phyloP scores from a whole-genome alignment of 2,113 vertebrate genomes.

The Naja naja region DNA sequence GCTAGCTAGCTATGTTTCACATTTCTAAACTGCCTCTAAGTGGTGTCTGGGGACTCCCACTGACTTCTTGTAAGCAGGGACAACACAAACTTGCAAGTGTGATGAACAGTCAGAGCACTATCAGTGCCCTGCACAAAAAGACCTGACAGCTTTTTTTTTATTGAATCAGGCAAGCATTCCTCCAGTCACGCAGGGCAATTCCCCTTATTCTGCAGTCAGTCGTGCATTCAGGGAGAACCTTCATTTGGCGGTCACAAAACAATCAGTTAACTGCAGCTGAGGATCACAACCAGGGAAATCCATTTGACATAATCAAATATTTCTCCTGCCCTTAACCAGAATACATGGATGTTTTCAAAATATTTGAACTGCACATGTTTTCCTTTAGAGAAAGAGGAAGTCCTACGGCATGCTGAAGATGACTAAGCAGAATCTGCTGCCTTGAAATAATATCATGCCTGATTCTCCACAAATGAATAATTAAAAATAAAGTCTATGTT shows the following conservation, averaged over 20 bases:
- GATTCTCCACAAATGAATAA: constrained; percentile 10
- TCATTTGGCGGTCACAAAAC: neutral
- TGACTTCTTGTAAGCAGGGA: neutral
- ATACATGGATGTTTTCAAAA: neutral
- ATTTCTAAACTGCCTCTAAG: neutral
- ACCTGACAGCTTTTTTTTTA: neutral
- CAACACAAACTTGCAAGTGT: neutral
- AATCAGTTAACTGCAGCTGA: constrained; percentile 8
- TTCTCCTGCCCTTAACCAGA: neutral
- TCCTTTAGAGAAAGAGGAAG: constrained; percentile 1
- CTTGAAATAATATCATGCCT: constrained; percentile 41
- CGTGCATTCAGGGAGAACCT: neutral
- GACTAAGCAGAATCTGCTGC: constrained; percentile 40
- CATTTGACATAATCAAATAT: neutral
- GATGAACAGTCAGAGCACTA: neutral
- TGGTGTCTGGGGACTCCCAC: neutral
- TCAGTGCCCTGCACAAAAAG: neutral
- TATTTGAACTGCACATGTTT: neutral
- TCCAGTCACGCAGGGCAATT: neutral
- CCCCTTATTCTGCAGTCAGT: neutral
- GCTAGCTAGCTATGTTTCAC: neutral
- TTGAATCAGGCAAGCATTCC: neutral
- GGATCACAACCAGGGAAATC: neutral
- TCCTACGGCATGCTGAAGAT: neutral
- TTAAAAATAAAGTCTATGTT: constrained; percentile 1